Evolutionary conservation across 2,113 vertebrate genomes (phyloP), one percentile per base, ranked within the genome.

Genomic region (Mormyrus iriodes): DNA sequence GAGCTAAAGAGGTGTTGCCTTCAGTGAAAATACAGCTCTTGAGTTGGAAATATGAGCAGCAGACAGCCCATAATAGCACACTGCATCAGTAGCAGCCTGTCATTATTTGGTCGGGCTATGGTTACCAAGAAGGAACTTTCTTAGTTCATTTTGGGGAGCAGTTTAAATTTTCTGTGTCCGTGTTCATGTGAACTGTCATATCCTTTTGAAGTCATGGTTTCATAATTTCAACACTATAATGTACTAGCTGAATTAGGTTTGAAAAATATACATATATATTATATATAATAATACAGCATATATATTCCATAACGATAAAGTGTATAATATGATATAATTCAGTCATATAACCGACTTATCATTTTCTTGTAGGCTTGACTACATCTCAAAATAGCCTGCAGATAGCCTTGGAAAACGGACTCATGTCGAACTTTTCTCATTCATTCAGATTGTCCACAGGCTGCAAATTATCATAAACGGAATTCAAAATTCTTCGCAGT

Each of bases 391-490:
- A 88, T 58, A 24, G 49, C 51, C n/a, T 79, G 61, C 53, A 53
- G 89, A 90, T 49, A 85, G 65, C 44, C 44, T 89, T 17, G 52
- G 69, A n/a, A 42, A 69, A 58, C 88, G 49, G 53, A 52, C 82
- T 42, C 12, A n/a, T 55, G n/a, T 88, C 35, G 58, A 13, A 83
- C 69, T 65, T n/a, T 69, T 49, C 44, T 58, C 79, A 61, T 84
- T 9, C 48, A 52, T 49, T 69, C 55, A 91, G 39, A 76, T 90
- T 87, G 87, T 87, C 87, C 53, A 83, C 79, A 49, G 58, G 69
- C 87, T 19, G 27, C 48, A 13, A 89, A 88, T 90, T 89, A 90
- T 58, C 53, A 87, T 87, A 44, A 73, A 84, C 85, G 51, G 76
- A 89, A 90, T 27, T 76, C 48, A 85, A 55, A 85, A 73, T 35